Evolutionary conservation across 1,140 invertebrate genomes (phyloP).

Genomic region (Halictus rubicundus): DNA sequence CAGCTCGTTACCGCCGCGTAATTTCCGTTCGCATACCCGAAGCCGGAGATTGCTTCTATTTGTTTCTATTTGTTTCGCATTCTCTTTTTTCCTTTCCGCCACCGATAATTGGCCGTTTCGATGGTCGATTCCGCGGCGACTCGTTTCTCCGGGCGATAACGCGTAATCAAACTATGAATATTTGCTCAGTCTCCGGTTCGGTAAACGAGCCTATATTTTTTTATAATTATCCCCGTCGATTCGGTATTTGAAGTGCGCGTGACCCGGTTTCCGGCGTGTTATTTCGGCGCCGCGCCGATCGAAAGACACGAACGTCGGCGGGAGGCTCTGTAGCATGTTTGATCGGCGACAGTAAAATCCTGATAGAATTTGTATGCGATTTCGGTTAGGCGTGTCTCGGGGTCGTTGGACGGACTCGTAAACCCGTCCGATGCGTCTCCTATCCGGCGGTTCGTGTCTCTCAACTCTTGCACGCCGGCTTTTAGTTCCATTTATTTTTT

Average conservation of each 20-base stretch:
- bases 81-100: too few relatives aligned
- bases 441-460: neutral
- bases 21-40: too few relatives aligned
- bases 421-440: conserved; percentile 28
- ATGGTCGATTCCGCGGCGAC: neutral
- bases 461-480: neutral
- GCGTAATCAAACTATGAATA: conserved; percentile 15
- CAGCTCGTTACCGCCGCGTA: too few relatives aligned
- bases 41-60: too few relatives aligned
- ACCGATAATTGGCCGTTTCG: neutral
- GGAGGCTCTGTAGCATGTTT: conserved; percentile 21
- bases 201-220: conserved; percentile 21
- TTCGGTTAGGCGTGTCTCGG: conserved; percentile 26
- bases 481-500: neutral
- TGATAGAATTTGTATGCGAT: conserved; percentile 49
- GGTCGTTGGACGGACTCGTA: conserved; percentile 57
- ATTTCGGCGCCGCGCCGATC: neutral
- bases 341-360: conserved; percentile 51
- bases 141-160: conserved; percentile 21
- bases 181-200: conserved; percentile 3
- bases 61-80: too few relatives aligned
- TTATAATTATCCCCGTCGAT: conserved; percentile 16
- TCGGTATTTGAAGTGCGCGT: neutral
- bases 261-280: neutral
- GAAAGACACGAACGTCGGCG: neutral